Conservation (phyloP, 2,888 invertebrate species). For the Chydorus sphaericus region DNA sequence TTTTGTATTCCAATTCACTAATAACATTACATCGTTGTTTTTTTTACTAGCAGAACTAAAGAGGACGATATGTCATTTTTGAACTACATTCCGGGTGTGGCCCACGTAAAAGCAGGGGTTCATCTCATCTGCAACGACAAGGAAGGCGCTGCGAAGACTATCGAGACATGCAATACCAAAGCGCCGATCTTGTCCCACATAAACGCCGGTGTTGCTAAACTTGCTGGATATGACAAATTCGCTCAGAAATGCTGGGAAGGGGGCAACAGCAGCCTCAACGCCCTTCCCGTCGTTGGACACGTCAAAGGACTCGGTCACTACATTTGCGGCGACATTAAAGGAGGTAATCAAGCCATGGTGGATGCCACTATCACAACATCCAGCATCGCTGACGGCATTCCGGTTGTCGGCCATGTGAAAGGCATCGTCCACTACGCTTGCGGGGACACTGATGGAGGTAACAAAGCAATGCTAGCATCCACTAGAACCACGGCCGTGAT, state of each 20-base stretch:
- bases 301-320: slow-evolving; percentile 18
- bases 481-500: slow-evolving; percentile 15
- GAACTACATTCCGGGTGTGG: no score
- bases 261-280: slow-evolving; percentile 14
- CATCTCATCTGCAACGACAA: background rate
- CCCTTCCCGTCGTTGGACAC: slow-evolving; percentile 18
- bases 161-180: background rate
- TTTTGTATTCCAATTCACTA: no score
- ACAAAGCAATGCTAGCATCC: slow-evolving; percentile 17
- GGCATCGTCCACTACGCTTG: slow-evolving; percentile 17
- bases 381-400: slow-evolving; percentile 16
- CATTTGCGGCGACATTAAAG: slow-evolving; percentile 16
- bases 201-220: background rate
- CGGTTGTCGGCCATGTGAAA: slow-evolving; percentile 19
- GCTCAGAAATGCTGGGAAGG: background rate
- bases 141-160: background rate
- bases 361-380: slow-evolving; percentile 15
- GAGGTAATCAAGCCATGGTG: slow-evolving; percentile 17
- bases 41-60: no score
- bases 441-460: slow-evolving; percentile 17
- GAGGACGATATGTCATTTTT: no score
- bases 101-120: no score
- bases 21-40: no score
- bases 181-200: background rate
- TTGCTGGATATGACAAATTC: background rate